Evolutionary conservation across 2,888 invertebrate species (phyloP).

Genomic region (Blastobasis lacticolella): DNA sequence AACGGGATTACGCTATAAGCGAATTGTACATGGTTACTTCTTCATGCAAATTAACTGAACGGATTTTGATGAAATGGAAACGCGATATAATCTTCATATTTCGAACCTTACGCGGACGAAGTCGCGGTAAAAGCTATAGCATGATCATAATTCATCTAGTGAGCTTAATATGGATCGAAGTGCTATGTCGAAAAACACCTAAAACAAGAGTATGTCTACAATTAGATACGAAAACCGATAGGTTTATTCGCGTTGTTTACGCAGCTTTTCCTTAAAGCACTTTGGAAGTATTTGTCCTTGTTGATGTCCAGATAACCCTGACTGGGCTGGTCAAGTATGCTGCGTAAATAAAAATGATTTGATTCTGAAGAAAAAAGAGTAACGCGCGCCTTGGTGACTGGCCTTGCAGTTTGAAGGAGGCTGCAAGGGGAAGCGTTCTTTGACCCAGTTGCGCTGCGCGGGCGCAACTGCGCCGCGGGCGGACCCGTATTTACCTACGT

Average conservation of each 20-base stretch:
- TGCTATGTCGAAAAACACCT: too few relatives aligned
- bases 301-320: slow-evolving; percentile 56
- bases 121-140: too few relatives aligned
- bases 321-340: slow-evolving; percentile 45
- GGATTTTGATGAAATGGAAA: too few relatives aligned
- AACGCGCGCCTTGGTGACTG: slow-evolving; percentile 55
- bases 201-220: too few relatives aligned
- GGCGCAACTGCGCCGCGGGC: slow-evolving; percentile 29
- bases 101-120: too few relatives aligned
- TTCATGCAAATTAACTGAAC: too few relatives aligned
- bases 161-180: too few relatives aligned
- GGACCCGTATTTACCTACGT: slow-evolving; percentile 10
- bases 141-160: too few relatives aligned
- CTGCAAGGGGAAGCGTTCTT: slow-evolving; percentile 67
- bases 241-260: not conserved
- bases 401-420: slow-evolving; percentile 63
- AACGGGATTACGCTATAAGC: too few relatives aligned
- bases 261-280: not conserved
- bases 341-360: slow-evolving; percentile 71
- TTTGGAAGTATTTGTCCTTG: slow-evolving; percentile 44
- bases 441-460: slow-evolving; percentile 40
- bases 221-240: too few relatives aligned
- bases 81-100: too few relatives aligned
- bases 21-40: too few relatives aligned
- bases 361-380: slow-evolving; percentile 60